Evolutionary conservation across 2,888 invertebrate species (phyloP).

Genomic region (Holacanthella duospinosa): DNA sequence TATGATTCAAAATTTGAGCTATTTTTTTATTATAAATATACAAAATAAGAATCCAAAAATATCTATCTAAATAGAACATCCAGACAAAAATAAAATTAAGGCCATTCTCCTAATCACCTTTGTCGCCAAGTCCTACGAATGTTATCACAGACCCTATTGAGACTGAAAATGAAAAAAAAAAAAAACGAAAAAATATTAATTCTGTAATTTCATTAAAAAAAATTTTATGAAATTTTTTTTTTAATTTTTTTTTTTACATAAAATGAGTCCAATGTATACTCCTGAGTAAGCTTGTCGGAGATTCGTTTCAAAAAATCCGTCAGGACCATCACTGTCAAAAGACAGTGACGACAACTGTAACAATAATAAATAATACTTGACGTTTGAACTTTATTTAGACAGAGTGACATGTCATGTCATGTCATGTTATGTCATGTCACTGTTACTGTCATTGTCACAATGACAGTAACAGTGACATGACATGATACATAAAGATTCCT

Average conservation of each 20-base stretch:
- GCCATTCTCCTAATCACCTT: too few species aligned
- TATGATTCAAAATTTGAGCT: neutral
- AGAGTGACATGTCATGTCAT: too few species aligned
- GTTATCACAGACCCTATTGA: constrained; percentile 34
- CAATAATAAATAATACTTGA: neutral
- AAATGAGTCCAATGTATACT: constrained; percentile 35
- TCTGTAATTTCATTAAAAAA: neutral
- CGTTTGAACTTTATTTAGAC: neutral
- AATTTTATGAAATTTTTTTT: too few species aligned
- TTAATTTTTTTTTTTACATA: constrained; percentile 21
- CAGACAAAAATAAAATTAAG: neutral
- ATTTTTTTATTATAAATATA: too few species aligned
- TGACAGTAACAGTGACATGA: too few species aligned
- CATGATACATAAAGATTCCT: too few species aligned
- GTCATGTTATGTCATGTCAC: too few species aligned
- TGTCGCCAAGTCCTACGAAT: constrained; percentile 36
- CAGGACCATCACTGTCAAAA: neutral
- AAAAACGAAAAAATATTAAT: neutral
- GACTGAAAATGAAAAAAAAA: constrained; percentile 16
- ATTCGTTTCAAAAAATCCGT: constrained; percentile 14
- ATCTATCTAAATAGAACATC: neutral
- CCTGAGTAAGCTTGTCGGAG: constrained; percentile 28
- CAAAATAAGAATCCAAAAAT: too few species aligned
- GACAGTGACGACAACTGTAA: neutral
- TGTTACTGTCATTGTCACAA: too few species aligned